Conservation (phyloP, 2,113 vertebrate species). For the Oxyura jamaicensis region DNA sequence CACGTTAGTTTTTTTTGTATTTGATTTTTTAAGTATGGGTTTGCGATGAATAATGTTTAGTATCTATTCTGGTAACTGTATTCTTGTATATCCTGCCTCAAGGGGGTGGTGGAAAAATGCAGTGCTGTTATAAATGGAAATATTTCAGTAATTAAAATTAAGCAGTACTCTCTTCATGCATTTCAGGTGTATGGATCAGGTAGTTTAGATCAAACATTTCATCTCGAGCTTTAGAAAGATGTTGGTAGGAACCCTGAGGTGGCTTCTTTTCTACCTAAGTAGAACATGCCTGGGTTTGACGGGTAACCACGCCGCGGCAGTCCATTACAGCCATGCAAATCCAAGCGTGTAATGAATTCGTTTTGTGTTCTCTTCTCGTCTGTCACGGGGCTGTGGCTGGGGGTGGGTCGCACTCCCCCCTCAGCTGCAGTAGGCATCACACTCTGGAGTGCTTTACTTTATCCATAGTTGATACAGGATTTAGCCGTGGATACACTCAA, state of each 20-base stretch:
- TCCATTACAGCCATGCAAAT: not conserved
- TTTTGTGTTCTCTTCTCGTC: not conserved
- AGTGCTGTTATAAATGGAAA: slow-evolving; percentile 59
- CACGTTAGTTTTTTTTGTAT: not conserved
- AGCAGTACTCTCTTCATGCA: not conserved
- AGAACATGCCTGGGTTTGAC: not conserved
- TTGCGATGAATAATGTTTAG: slow-evolving; percentile 18
- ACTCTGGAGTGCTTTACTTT: not conserved
- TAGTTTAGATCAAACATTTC: not conserved
- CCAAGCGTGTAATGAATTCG: not conserved
- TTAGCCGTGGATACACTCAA: not conserved
- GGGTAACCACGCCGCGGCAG: not conserved
- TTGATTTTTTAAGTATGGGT: slow-evolving; percentile 34
- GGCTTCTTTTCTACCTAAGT: not conserved
- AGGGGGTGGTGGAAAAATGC: not conserved
- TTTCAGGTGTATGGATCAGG: not conserved
- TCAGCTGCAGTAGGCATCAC: not conserved
- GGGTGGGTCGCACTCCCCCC: not conserved
- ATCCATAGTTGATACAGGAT: not conserved
- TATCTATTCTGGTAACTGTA: slow-evolving; percentile 43
- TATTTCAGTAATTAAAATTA: slow-evolving; percentile 54
- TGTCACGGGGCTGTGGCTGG: not conserved
- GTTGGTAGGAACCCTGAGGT: not conserved
- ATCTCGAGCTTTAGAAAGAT: not conserved
- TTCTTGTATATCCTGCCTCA: slow-evolving; percentile 56